Base-by-base conservation (phyloP, 1,140 invertebrate species). In the Drosophila eugracilis region DNA sequence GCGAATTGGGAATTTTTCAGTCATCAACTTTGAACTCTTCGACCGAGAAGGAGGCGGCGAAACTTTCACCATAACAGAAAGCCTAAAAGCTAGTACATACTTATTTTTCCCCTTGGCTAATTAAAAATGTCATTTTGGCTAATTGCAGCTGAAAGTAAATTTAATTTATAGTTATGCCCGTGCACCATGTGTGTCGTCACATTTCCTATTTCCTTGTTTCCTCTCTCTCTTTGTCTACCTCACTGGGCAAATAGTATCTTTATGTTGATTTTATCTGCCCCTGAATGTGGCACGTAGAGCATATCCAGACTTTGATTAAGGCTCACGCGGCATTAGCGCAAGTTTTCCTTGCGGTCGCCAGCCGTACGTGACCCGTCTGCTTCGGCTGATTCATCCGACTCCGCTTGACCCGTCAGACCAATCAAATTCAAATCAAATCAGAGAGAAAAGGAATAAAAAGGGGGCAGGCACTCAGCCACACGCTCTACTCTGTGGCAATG, bases 401-500 rank as follows among this genome's bases (percentile, higher is more conserved):
- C 41, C n/a, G 14, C 17, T 66, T 54, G 47, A 63, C 22, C 49
- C 53, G 41, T 65, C 26, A 7, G 15, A 26, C 73, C 66, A 60
- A 57, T 80, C 74, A 73, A 83, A 81, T 60, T 78, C 57, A 48
- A 59, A 83, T 83, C 79, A 83, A 81, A 78, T 73, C 58, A 34
- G 34, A 65, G n/a, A n/a, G n/a, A 37, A 39, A 26, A 4, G 15
- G 21, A 49, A 22, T 9, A 26, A 30, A 49, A n/a, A 26, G 1
- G 14, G 19, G 30, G 22, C 21, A 14, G 14, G 4, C 3, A 36
- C 57, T 59, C 48, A 54, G 15, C 17, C 17, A 12, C 17, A 3
- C 37, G 17, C 36, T 39, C 17, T 5, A 19, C 15, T 17, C 10
- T 7, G 37, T 41, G 50, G 26, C 32, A 58, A 50, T 60, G 26